phyloP scores from a whole-genome alignment of 2,888 invertebrate species.

The Lasioglossum morio region DNA sequence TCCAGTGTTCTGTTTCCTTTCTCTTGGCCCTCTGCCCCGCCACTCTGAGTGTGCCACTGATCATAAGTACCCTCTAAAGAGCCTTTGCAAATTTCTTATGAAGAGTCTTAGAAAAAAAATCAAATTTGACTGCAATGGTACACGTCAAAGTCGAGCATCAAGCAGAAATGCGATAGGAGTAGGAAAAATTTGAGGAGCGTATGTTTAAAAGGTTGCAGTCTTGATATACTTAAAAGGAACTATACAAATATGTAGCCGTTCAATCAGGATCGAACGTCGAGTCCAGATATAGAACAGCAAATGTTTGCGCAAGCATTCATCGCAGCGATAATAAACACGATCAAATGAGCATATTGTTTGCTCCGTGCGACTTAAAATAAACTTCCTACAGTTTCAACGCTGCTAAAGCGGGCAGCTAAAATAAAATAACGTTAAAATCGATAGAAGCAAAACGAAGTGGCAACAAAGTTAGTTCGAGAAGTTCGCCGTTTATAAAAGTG shows the following conservation, averaged over 20 bases:
- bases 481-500: background rate
- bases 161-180: background rate
- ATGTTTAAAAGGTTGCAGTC: too few species aligned
- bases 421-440: background rate
- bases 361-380: background rate
- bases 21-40: too few species aligned
- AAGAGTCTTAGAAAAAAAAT: background rate
- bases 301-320: background rate
- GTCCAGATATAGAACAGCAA: background rate
- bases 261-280: background rate
- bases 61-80: too few species aligned
- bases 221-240: background rate
- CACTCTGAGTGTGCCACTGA: too few species aligned
- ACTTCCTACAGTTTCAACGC: background rate
- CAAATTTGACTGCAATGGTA: background rate
- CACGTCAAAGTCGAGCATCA: background rate
- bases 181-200: too few species aligned
- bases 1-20: too few species aligned
- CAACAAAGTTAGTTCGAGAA: background rate
- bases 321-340: background rate
- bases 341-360: background rate
- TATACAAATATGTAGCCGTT: background rate
- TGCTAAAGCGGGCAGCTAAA: background rate
- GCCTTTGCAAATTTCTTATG: background rate
- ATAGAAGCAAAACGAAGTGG: background rate